phyloP scores from a whole-genome alignment of 2,113 vertebrate species.

The Hemiprocne comata region DNA sequence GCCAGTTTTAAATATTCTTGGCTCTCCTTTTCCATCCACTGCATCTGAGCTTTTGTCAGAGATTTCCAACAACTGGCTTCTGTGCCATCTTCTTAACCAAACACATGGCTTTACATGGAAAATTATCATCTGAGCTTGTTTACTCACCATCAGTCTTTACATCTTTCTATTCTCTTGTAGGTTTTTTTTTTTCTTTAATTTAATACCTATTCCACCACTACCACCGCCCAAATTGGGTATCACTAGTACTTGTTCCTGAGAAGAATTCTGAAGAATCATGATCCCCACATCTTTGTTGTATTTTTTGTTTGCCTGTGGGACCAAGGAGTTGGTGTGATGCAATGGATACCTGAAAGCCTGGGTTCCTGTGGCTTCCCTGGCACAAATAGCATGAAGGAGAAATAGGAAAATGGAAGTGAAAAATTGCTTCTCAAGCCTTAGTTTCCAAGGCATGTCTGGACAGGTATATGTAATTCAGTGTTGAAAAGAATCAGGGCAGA shows the following conservation, averaged over 20 bases:
- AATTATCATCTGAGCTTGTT: not conserved
- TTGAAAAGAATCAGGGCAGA: not conserved
- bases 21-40: not conserved
- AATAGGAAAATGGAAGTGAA: not conserved
- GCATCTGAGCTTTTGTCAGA: not conserved
- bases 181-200: not conserved
- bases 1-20: not conserved
- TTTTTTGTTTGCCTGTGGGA: not conserved
- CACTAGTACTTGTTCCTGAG: not conserved
- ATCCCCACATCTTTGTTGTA: not conserved
- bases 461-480: not conserved
- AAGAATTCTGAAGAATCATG: not conserved
- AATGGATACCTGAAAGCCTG: not conserved
- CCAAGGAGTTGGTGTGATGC: not conserved
- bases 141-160: not conserved
- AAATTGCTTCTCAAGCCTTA: not conserved
- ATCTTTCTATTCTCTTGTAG: not conserved
- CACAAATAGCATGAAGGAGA: not conserved
- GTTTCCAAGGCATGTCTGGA: not conserved
- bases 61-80: not conserved
- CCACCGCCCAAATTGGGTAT: not conserved
- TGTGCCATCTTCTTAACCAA: not conserved
- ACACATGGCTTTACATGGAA: not conserved
- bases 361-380: not conserved
- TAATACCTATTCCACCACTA: not conserved